Evolutionary conservation across 2,113 vertebrate species (phyloP), one percentile per base, ranked within the genome.

Genomic region (Siniperca knerii): DNA sequence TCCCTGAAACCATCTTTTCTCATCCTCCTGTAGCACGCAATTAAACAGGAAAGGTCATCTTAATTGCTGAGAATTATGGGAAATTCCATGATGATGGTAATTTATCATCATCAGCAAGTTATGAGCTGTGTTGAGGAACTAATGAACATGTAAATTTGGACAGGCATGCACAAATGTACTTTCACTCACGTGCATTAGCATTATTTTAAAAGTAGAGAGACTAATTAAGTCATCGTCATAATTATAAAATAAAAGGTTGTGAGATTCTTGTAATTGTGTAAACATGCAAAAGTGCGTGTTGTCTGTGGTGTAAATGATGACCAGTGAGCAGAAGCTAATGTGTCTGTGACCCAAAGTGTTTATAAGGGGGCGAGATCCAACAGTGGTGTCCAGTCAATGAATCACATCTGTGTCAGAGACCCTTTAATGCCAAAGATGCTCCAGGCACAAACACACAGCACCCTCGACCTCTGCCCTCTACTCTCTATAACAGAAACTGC

Each of bases 81-180:
- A 80, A 81, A 83, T 83, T 89, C 82, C 77, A 79, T 67, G 25
- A 25, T 25, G 25, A 85, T 87, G 83, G 86, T 84, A 89, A 93
- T 94, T 87, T 76, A 89, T 93, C 91, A 86, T 70, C 84, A 77
- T 91, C 81, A 87, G 84, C 78, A 79, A 86, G 79, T 84, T 76
- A 18, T 29, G 83, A 75, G 77, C 55, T 72, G 25, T 3, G 25
- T 67, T 67, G 69, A 46, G 57, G 21, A 86, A 69, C 79, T 88
- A 89, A 92, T 83, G 82, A 90, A 83, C 54, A 54, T 42, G 60
- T 23, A 77, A 79, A 92, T 71, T 68, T 68, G 55, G 20, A 78
- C 42, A 80, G 48, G 64, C 57, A 46, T 2, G 21, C 42, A 88
- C 50, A 75, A 52, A 84, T 68, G 58, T 60, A 80, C 73, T 75